Evolutionary conservation across 2,113 vertebrate genomes (phyloP).

Genomic region (Urocynchramus pylzowi): DNA sequence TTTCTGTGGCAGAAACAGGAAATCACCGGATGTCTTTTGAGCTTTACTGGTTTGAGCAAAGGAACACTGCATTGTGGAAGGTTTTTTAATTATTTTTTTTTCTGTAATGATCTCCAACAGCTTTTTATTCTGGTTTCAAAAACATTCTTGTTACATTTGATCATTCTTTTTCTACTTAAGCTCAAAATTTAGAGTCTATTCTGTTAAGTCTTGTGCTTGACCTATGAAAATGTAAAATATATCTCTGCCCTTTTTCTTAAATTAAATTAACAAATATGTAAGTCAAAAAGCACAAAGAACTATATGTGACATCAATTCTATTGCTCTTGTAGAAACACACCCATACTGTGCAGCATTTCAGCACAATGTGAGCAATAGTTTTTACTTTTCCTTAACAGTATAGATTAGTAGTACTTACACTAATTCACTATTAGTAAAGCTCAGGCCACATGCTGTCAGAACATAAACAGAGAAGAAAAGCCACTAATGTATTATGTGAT

Average conservation of each 20-base stretch:
- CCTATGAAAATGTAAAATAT: background rate
- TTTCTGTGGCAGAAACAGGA: background rate
- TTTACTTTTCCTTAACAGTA: background rate
- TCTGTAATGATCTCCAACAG: background rate
- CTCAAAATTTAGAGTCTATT: background rate
- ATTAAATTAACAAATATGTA: background rate
- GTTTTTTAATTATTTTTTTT: background rate
- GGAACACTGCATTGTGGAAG: background rate
- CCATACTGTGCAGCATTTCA: background rate
- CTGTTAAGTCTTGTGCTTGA: background rate
- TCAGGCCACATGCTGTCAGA: background rate
- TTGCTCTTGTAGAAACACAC: background rate
- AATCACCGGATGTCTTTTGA: background rate
- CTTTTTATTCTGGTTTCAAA: constrained; percentile 23
- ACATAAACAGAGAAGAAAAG: background rate
- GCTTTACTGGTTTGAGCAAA: background rate
- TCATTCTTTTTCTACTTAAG: background rate
- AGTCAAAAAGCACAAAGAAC: background rate
- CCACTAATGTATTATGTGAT: background rate
- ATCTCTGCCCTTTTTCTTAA: background rate
- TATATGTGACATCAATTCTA: background rate
- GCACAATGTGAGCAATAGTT: background rate
- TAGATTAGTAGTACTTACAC: background rate
- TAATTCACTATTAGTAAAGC: background rate
- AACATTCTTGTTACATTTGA: constrained; percentile 24